phyloP scores from a whole-genome alignment of 2,113 vertebrate species.

The Leptosomus discolor region DNA sequence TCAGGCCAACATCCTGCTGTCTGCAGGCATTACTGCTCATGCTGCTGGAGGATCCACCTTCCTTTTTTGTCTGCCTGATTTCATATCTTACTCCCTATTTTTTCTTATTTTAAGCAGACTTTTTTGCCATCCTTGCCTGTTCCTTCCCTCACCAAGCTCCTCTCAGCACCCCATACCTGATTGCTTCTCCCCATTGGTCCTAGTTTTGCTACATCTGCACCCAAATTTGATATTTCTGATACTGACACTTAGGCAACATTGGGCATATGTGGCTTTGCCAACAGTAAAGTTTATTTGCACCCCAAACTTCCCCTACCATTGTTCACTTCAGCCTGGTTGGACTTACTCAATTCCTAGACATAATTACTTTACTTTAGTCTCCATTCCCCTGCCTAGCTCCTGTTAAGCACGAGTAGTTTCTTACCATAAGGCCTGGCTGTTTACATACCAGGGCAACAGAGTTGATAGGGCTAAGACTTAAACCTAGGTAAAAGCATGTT shows the following conservation, averaged over 20 bases:
- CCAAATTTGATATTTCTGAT: background rate
- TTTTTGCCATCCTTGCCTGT: background rate
- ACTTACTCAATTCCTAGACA: background rate
- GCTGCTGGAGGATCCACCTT: background rate
- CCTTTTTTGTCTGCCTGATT: background rate
- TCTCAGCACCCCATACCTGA: background rate
- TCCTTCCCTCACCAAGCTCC: background rate
- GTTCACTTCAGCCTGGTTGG: background rate
- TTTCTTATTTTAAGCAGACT: background rate
- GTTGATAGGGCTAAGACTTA: no score
- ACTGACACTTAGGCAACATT: background rate
- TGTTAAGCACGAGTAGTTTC: background rate
- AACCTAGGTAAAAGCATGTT: no score
- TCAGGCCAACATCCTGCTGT: background rate
- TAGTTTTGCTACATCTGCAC: background rate
- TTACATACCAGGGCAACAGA: background rate
- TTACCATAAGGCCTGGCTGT: fast-evolving
- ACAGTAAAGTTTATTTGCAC: background rate
- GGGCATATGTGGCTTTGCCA: background rate
- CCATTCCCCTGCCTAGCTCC: background rate
- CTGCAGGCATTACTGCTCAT: background rate
- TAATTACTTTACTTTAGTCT: background rate
- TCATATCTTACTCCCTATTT: background rate
- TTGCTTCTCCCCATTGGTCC: background rate
- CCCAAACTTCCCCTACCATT: background rate